These are phyloP conservation scores for Phylloscopus collybita DNA, from an alignment of 2,797 vertebrate species.

Conservation along the genomic window DNA sequence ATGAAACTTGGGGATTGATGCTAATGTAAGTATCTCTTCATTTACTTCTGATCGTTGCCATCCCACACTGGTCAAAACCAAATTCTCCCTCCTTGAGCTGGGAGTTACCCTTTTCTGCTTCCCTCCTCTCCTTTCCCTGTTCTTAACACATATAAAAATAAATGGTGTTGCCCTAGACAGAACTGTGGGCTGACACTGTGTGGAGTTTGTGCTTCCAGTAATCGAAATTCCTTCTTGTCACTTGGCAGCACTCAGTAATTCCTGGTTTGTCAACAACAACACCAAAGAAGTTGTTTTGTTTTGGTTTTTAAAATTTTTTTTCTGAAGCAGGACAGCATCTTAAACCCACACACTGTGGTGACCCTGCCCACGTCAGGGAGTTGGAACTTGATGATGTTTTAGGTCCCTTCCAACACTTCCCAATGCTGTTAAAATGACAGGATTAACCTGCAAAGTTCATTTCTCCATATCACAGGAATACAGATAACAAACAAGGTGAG, in stretches of 20 bases:
- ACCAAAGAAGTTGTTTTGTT: background rate
- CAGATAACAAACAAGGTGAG: background rate
- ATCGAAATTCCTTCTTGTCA: background rate
- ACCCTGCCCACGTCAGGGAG: background rate
- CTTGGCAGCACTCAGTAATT: background rate
- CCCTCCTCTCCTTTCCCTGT: background rate
- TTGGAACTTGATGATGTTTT: background rate
- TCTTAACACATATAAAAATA: fast-evolving
- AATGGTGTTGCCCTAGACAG: background rate
- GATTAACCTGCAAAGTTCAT: background rate
- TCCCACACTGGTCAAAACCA: background rate
- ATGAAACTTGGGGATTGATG: background rate
- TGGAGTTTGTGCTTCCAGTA: background rate
- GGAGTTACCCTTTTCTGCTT: background rate
- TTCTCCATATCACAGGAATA: background rate
- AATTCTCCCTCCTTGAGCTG: background rate
- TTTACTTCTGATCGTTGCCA: background rate
- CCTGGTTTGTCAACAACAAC: background rate
- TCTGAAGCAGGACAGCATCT: background rate
- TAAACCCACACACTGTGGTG: background rate
- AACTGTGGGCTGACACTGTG: background rate
- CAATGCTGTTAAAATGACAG: background rate
- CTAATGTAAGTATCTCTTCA: fast-evolving
- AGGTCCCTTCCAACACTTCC: background rate
- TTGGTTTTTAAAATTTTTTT: background rate